Evolutionary conservation across 1,140 invertebrate species (phyloP), one percentile per base, ranked within the genome.

Genomic region (Pogonognathellus flavescens): DNA sequence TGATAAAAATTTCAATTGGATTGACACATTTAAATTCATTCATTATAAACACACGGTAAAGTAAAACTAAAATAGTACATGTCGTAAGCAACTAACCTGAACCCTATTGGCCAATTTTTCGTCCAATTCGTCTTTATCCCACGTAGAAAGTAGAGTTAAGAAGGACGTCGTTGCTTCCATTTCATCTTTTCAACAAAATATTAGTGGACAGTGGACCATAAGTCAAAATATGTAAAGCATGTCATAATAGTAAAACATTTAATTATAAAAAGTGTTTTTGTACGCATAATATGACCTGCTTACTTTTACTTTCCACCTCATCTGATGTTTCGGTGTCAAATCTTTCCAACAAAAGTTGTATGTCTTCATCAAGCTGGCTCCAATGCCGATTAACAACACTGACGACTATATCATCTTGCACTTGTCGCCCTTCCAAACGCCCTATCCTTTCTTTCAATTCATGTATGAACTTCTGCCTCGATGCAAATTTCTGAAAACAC

Each of bases 321-420:
- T 98, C 97, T 50, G 97, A 96, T 57, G 97, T 98, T 91, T 99
- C 97, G 13, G 97, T 96, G 93, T 99, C 98, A 93, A 99, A 99
- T 89, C 98, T 92, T 90, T 99, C 97, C 84, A 99, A 91, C 31
- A 99, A 90, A 52, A 99, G 94, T 88, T 98, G 92, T 86, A 99
- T 97, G 91, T 99, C 98, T 93, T 99, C 98, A 93, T 99, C 98
- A 13, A 98, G 92, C 90, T 97, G 95, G 92, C 97, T 99, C 98
- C 98, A 99, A 91, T 99, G 99, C 85, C 98, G 93, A 92, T 99
- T 99, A 7, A 99, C 97, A 85, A 99, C 97, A 93, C 98, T 98
- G 9, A 99, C 92, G 10, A 99, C 97, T 87, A 97, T 97, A 93
- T 99, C 98, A 91, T 99, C 98, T 91, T 98, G 97, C 57, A 97